Evolutionary conservation across 2,113 vertebrate species (phyloP), one percentile per base, ranked within the genome.

Genomic region (Eleginops maclovinus): DNA sequence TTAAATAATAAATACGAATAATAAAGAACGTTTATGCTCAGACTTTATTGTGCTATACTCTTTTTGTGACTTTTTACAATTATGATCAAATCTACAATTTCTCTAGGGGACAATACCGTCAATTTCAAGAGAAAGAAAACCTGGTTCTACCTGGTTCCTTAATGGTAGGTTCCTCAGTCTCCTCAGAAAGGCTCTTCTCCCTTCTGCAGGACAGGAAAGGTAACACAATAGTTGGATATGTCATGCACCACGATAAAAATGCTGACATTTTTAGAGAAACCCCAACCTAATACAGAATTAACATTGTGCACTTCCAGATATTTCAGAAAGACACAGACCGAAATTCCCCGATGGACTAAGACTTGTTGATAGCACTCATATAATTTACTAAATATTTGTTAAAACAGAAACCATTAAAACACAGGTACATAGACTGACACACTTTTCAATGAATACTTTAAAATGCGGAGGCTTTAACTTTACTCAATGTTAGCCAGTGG

Each of bases 141-240:
- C 31, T 36, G 31, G 31, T 36, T 73, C 4, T 66, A 89, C 87
- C 87, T 77, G 82, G 66, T 61, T 83, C 53, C 19, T 69, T 9
- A 5, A 17, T 0, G 0, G 14, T 0, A 1, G 63, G 31, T 41
- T 84, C 73, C 22, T 77, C 79, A 1, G 55, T n/a, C 51, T 83
- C 84, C 51, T 72, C 69, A 79, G 47, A 41, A 68, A 56, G 16
- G 4, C 53, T 61, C 22, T 78, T 75, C 28, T 88, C 59, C 13
- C 69, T 44, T 68, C 93, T 94, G 79, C 65, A 67, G 28, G 31
- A 84, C 19, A 76, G n/a, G 1, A 80, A 4, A 76, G 55, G 47
- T 12, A 12, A 63, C 8, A 28, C 40, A 56, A 19, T 3, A 8
- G 9, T 47, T 55, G 2, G 13, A 47, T 3, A 40, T 4, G 17